A percentile compares a stretch with the other conserved stretches of the same genome.
Conservation (phyloP, 2,113 vertebrate genomes). For the Carettochelys insculpta region DNA sequence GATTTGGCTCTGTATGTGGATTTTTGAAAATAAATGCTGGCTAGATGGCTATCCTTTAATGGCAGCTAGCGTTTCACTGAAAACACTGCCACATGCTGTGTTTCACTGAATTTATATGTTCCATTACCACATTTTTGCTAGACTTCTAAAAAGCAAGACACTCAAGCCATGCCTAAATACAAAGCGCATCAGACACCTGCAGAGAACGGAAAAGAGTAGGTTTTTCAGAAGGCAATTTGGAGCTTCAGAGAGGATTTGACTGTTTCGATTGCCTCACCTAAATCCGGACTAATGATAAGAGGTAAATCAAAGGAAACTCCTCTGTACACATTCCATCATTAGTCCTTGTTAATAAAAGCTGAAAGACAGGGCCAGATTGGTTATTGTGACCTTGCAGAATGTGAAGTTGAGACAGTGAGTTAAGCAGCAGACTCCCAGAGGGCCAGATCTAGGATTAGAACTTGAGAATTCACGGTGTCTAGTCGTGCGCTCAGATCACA, state of each 20-base stretch:
- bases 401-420: neutral
- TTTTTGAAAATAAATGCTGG: neutral
- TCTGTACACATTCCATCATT: too few species aligned
- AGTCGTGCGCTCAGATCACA: too few species aligned
- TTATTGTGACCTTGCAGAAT: neutral
- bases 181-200: neutral
- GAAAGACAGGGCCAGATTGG: neutral
- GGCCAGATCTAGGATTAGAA: neutral
- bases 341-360: neutral
- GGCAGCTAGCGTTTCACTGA: neutral
- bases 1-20: neutral
- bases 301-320: fast-evolving
- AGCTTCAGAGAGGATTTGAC: neutral
- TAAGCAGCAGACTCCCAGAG: fast-evolving
- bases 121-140: neutral
- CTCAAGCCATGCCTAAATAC: neutral
- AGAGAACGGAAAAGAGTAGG: neutral
- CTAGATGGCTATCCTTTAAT: neutral
- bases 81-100: neutral
- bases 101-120: neutral
- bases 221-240: neutral
- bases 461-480: neutral
- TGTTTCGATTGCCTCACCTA: neutral
- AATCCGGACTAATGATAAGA: neutral
- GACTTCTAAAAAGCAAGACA: neutral